Evolutionary conservation across 2,888 invertebrate genomes (phyloP).

Genomic region (Synanthedon formicaeformis): DNA sequence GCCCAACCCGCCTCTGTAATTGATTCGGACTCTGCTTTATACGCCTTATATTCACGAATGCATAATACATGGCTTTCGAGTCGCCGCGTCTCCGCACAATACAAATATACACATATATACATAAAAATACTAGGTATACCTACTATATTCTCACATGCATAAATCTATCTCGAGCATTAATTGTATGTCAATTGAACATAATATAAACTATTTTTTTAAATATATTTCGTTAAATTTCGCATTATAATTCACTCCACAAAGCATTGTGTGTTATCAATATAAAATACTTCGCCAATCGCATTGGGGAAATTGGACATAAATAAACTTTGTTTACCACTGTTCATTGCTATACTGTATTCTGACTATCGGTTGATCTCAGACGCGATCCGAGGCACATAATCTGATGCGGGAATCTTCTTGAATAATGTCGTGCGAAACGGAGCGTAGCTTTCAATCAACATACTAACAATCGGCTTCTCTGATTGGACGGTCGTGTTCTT

Average conservation of each 20-base stretch:
- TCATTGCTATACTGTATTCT: not conserved
- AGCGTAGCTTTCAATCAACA: slow-evolving; percentile 44
- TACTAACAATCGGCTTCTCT: slow-evolving; percentile 36
- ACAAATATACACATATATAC: not conserved
- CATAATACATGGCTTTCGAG: slow-evolving; percentile 60
- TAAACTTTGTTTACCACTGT: not conserved
- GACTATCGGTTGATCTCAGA: slow-evolving; percentile 4
- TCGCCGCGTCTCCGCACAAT: slow-evolving; percentile 15
- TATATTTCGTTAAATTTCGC: slow-evolving; percentile 1
- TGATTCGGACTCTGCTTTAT: slow-evolving; percentile 65
- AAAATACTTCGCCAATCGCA: too few species aligned
- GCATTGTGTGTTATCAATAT: too few species aligned
- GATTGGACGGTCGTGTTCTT: slow-evolving; percentile 48
- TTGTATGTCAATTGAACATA: not conserved
- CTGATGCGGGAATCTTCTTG: slow-evolving; percentile 15
- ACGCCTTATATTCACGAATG: slow-evolving; percentile 66
- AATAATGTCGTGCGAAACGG: slow-evolving; percentile 44
- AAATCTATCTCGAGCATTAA: not conserved
- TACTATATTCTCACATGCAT: not conserved
- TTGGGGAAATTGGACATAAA: not conserved
- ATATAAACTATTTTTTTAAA: too few species aligned
- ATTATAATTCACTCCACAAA: too few species aligned
- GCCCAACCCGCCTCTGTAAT: slow-evolving; percentile 53
- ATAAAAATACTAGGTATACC: not conserved
- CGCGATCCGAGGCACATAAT: slow-evolving; percentile 15